Conservation (phyloP, 2,113 vertebrate species). For the Casuarius casuarius region DNA sequence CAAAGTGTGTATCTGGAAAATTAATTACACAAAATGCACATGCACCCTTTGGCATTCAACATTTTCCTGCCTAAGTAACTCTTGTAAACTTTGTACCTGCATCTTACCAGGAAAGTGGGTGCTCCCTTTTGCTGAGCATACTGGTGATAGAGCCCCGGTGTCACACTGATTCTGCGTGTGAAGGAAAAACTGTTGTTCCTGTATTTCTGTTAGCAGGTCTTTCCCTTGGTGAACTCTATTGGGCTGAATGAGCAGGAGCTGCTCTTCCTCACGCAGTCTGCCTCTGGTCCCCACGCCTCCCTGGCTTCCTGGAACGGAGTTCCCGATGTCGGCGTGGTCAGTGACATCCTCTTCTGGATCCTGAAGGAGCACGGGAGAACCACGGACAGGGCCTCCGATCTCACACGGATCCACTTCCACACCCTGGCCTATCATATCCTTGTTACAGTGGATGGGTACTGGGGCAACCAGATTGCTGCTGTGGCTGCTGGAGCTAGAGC, state of each 20-base stretch:
- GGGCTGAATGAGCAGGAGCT: constrained; percentile 98
- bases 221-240: constrained; percentile 92
- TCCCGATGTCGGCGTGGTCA: constrained; percentile 89
- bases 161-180: neutral
- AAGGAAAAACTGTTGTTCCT: neutral
- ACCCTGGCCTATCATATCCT: constrained; percentile 94
- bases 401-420: constrained; percentile 96
- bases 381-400: constrained; percentile 77
- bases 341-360: constrained; percentile 96
- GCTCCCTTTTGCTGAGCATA: neutral
- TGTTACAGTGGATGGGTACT: constrained; percentile 89
- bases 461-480: constrained; percentile 90
- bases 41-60: neutral
- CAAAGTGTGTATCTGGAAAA: neutral
- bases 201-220: constrained; percentile 93
- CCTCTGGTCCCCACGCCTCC: constrained; percentile 86
- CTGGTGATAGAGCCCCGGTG: neutral
- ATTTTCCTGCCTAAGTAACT: neutral
- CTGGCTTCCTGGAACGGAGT: constrained; percentile 84
- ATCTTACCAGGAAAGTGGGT: neutral
- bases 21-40: neutral
- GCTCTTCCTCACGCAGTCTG: constrained; percentile 91
- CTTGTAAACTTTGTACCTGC: neutral
- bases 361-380: constrained; percentile 85
- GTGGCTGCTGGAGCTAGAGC: constrained; percentile 91